A percentile compares a stretch with the other conserved stretches of the same genome.
These are phyloP conservation scores for Eleginops maclovinus DNA, from an alignment of 2,113 vertebrate genomes.

Conservation along the genomic window DNA sequence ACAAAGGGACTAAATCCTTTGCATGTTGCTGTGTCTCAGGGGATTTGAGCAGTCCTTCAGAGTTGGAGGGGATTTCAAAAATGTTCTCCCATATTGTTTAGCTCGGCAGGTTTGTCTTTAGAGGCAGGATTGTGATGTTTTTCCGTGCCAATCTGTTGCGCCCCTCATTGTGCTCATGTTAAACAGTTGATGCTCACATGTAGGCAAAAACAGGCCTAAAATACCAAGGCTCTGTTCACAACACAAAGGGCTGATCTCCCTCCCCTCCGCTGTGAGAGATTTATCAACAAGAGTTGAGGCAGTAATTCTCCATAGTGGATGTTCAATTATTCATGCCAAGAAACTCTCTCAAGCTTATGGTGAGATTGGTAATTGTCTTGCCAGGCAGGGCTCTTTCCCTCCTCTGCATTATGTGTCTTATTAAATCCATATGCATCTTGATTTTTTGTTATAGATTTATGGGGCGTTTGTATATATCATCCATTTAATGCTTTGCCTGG, in stretches of 20 bases:
- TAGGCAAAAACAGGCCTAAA: slow-evolving; percentile 38
- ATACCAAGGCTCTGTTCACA: slow-evolving; percentile 38
- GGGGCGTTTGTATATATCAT: slow-evolving; percentile 44
- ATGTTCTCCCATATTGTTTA: slow-evolving; percentile 20
- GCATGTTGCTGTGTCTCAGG: slow-evolving; percentile 45
- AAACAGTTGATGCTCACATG: slow-evolving; percentile 31
- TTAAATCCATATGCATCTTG: slow-evolving; percentile 59
- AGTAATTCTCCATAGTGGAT: slow-evolving; percentile 58
- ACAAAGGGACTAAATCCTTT: slow-evolving; percentile 62
- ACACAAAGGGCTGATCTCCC: slow-evolving; percentile 28
- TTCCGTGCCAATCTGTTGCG: slow-evolving; percentile 31
- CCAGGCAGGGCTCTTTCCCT: slow-evolving; percentile 17
- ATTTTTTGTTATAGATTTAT: slow-evolving; percentile 54
- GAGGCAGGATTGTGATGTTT: slow-evolving; percentile 14
- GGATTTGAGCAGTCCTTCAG: slow-evolving; percentile 52
- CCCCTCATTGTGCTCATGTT: slow-evolving; percentile 38
- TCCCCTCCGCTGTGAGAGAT: slow-evolving; percentile 29
- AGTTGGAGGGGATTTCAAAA: slow-evolving; percentile 48
- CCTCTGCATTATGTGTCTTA: slow-evolving; percentile 40
- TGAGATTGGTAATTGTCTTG: slow-evolving; percentile 67
- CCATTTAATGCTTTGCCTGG: slow-evolving; percentile 48
- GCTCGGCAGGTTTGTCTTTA: slow-evolving; percentile 28
- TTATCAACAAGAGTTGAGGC: slow-evolving; percentile 57
- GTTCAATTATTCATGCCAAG: slow-evolving; percentile 75
- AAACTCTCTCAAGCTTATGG: slow-evolving; percentile 59